Evolutionary conservation across 2,888 invertebrate genomes (phyloP), one percentile per base, ranked within the genome.

Genomic region (Poecilobothrus nobilitatus): DNA sequence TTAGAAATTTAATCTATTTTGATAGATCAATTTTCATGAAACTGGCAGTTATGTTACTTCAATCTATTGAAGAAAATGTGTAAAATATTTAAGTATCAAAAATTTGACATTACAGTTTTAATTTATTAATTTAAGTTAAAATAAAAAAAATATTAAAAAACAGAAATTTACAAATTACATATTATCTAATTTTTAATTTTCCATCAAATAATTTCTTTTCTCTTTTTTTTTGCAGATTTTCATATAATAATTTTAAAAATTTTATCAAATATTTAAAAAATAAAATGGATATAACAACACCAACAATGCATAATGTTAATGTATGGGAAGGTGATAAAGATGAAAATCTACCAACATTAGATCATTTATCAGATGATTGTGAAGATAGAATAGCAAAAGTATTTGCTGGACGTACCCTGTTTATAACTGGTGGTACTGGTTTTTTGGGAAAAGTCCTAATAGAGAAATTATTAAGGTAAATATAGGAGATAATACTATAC

Each of bases 341-440:
- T 70, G 77, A 78, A 70, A 77, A 77, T 70, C 74, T 77, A 65
- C 77, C 75, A 9, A 71, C 70, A 64, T 76, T 77, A 70, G 77
- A 76, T 10, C 72, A 77, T 9, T 74, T 76, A 15, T 74, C 74
- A 67, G 75, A 74, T 12, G 75, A 75, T 41, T 73, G 72, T 64
- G 81, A 80, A 69, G 82, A 82, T 75, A 79, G 82, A 67, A 74
- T 82, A 66, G 78, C 80, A 3, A 75, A 78, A 70, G 76, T 78
- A 69, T 80, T 80, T 69, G 76, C 76, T 68, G 80, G 77, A 27
- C 78, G 79, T 67, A 76, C 76, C 66, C 73, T 82, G 20, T 79
- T 82, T 70, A 80, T 82, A 68, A 82, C 82, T 44, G 82, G 82
- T 37, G 82, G 82, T 68, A 81, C 82, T 6, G 82, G 82, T n/a